Evolutionary conservation across 2,888 invertebrate genomes (phyloP).

Genomic region (Hecatera dysodea): DNA sequence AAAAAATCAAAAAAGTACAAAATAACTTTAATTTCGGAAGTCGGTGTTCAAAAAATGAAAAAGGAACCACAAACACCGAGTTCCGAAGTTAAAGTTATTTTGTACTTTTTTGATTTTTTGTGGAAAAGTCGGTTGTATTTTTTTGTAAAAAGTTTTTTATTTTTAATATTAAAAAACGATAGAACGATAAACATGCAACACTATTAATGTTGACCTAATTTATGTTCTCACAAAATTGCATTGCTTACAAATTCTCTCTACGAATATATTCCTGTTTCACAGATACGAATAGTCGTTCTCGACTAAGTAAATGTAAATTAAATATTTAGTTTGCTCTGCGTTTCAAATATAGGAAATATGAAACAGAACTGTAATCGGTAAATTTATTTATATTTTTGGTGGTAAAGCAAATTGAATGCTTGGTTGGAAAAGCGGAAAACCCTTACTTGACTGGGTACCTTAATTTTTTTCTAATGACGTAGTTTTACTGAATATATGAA

Average conservation of each 20-base stretch:
- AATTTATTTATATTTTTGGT: background rate
- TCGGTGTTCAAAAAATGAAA: too few relatives aligned
- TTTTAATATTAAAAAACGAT: background rate
- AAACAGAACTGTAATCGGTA: background rate
- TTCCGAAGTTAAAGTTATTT: too few relatives aligned
- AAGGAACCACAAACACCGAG: too few relatives aligned
- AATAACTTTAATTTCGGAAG: too few relatives aligned
- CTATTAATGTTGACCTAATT: conserved; percentile 7
- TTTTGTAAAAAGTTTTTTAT: too few relatives aligned
- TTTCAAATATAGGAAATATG: conserved; percentile 19
- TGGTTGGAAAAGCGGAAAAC: background rate
- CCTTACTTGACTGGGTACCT: too few relatives aligned
- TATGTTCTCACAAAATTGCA: conserved; percentile 28
- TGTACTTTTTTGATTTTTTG: too few relatives aligned
- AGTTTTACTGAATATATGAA: background rate
- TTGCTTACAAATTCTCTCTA: conserved; percentile 25
- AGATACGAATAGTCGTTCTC: conserved; percentile 19
- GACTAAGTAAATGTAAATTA: conserved; percentile 22
- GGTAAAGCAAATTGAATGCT: background rate
- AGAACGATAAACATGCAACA: background rate
- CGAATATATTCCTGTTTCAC: conserved; percentile 25
- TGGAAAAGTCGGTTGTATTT: too few relatives aligned
- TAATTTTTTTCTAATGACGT: too few relatives aligned
- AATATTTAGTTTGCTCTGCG: conserved; percentile 28
- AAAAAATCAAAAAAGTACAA: too few relatives aligned